Conservation (phyloP, 2,888 invertebrate genomes). For the Micropterix aruncella region DNA sequence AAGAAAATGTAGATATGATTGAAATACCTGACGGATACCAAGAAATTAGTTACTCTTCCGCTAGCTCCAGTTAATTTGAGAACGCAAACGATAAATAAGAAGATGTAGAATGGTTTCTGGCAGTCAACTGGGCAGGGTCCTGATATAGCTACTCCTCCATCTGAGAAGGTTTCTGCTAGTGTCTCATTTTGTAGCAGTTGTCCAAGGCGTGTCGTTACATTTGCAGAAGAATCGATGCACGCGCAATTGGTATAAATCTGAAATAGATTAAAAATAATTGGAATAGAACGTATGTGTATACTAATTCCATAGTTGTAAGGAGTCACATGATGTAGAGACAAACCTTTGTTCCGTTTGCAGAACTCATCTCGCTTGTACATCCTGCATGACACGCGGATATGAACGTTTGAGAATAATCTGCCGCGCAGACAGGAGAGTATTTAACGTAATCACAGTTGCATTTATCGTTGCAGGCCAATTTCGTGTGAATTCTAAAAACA, state of each 20-base stretch:
- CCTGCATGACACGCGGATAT: constrained; percentile 75
- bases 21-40: constrained; percentile 44
- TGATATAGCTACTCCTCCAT: constrained; percentile 24
- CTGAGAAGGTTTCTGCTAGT: constrained; percentile 11
- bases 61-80: constrained; percentile 45
- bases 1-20: not conserved
- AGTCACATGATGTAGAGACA: not conserved
- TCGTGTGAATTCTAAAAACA: constrained; percentile 22
- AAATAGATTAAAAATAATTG: constrained; percentile 7
- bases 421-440: constrained; percentile 59
- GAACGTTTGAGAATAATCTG: constrained; percentile 44
- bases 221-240: constrained; percentile 20
- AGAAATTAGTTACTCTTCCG: constrained; percentile 44
- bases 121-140: constrained; percentile 44
- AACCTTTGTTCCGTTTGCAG: constrained; percentile 29
- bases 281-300: no score
- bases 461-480: constrained; percentile 41
- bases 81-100: constrained; percentile 36
- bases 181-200: constrained; percentile 7
- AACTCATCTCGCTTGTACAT: constrained; percentile 33
- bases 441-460: constrained; percentile 58
- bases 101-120: constrained; percentile 35
- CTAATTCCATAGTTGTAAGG: not conserved
- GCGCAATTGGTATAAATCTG: constrained; percentile 33
- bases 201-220: constrained; percentile 5